Evolutionary conservation across 64 coral and sea anemone species (phyloP), one percentile per base, ranked within the genome.

Genomic region (Montipora capricornis): DNA sequence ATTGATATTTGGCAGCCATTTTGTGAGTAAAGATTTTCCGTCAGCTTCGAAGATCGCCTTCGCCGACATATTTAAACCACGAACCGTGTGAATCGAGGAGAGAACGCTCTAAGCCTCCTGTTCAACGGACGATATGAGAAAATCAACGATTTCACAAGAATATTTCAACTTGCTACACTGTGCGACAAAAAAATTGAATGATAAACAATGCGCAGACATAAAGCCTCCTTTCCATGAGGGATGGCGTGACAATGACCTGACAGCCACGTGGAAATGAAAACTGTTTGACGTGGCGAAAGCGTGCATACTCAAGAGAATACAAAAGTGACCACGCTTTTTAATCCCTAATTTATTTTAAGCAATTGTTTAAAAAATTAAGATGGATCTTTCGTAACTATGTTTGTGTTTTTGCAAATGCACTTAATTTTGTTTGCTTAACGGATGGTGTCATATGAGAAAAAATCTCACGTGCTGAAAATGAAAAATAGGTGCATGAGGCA

Each of bases 41-140:
- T 97, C 95, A 44, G 76, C 77, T 91, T 97, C 95, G 81, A 83
- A 91, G 11, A 97, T 97, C 14, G 95, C 95, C 48, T 97, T 97
- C 11, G 95, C 95, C 16, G 95, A 97, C 95, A 97, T 97, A 26
- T 49, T 94, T 66, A 49, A 78, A 14, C 4, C 5, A 49, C 6
- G n/a, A 49, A 17, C 4, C 16, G 9, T 19, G 15, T 71, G 8
- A 50, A 73, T 11, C 64, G 16, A 69, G 12, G 13, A 22, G 6
- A 71, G 45, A 49, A 49, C 62, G 44, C 66, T 86, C 11, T 12
- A 73, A 4, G 8, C 15, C 44, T 50, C 22, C 5, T 47, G 17
- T 19, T 47, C 5, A 12, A 51, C 45, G 17, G 5, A 51, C 19
- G 17, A 12, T 48, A 50, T 24, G 64, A 4, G 2, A 17, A 50